Conservation (phyloP, 2,888 invertebrate species). For the Xestoiulus laeticollis region DNA sequence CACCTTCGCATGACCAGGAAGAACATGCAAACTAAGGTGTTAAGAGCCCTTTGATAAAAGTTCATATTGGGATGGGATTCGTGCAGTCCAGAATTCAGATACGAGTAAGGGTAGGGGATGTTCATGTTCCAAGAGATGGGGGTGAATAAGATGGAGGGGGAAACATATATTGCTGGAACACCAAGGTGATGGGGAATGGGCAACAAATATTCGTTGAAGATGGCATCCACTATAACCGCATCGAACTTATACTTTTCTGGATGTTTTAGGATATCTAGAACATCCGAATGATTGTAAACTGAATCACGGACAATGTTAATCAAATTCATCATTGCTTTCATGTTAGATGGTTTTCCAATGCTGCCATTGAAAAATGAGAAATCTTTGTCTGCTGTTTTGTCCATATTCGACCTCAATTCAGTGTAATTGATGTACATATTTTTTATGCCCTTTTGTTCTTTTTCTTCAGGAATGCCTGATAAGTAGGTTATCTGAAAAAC, state of each 20-base stretch:
- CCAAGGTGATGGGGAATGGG: conserved; percentile 12
- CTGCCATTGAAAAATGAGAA: conserved; percentile 29
- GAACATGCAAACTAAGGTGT: not conserved
- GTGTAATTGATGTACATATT: conserved; percentile 1
- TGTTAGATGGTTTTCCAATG: not conserved
- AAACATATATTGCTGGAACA: conserved; percentile 7
- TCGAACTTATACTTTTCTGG: conserved; percentile 2
- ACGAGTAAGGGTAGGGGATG: conserved; percentile 31
- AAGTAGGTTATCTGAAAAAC: conserved; percentile 1
- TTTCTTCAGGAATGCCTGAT: not conserved
- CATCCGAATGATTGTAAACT: not conserved
- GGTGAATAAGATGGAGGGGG: not conserved
- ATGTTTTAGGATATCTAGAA: not conserved
- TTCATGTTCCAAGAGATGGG: conserved; percentile 11
- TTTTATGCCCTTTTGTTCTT: not conserved
- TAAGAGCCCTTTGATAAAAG: not conserved
- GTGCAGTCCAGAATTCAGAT: not conserved
- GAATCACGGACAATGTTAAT: not conserved
- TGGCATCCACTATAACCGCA: not conserved
- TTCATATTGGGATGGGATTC: not conserved
- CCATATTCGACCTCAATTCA: not conserved
- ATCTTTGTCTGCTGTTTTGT: not conserved
- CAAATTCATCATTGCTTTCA: not conserved
- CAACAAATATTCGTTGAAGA: not conserved
- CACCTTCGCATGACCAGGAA: not conserved